Conservation (phyloP, 2,797 vertebrate genomes). For the Crenuchus spilurus region DNA sequence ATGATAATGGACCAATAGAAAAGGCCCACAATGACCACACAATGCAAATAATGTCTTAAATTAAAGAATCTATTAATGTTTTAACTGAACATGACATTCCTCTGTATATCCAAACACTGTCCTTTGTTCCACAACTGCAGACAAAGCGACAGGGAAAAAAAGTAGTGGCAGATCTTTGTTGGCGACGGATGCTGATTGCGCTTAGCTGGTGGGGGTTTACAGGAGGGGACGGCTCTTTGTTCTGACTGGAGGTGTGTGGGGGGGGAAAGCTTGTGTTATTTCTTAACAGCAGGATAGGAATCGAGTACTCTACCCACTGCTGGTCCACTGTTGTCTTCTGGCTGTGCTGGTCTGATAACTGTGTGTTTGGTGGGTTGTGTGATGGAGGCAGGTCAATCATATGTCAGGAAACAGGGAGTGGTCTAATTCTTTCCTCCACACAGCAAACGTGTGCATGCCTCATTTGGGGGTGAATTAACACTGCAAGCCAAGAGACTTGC, state of each 20-base stretch:
- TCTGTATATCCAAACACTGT: background rate
- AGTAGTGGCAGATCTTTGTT: background rate
- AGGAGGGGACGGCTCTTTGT: conserved; percentile 45
- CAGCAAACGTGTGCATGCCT: background rate
- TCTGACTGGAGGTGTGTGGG: conserved; percentile 5
- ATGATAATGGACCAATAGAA: no score
- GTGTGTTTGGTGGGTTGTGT: conserved; percentile 42
- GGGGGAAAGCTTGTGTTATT: conserved; percentile 34
- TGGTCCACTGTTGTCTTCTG: conserved; percentile 56
- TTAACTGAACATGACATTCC: background rate
- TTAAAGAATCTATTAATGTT: no score
- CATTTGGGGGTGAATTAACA: background rate
- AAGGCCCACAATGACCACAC: no score
- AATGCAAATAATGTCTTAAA: no score
- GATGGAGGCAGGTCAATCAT: conserved; percentile 21
- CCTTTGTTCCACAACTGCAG: background rate
- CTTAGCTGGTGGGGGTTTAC: conserved; percentile 11
- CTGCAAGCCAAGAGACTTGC: conserved; percentile 22
- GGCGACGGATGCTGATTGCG: background rate
- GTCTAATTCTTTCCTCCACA: conserved; percentile 19
- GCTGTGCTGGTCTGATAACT: conserved; percentile 47
- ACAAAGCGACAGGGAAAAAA: background rate
- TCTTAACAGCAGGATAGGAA: conserved; percentile 32
- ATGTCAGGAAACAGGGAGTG: conserved; percentile 54
- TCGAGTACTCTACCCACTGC: conserved; percentile 46